Percentiles rank a stretch among this genome's conserved stretches.
phyloP scores from a whole-genome alignment of 2,797 vertebrate genomes.

The Etheostoma perlongum region DNA sequence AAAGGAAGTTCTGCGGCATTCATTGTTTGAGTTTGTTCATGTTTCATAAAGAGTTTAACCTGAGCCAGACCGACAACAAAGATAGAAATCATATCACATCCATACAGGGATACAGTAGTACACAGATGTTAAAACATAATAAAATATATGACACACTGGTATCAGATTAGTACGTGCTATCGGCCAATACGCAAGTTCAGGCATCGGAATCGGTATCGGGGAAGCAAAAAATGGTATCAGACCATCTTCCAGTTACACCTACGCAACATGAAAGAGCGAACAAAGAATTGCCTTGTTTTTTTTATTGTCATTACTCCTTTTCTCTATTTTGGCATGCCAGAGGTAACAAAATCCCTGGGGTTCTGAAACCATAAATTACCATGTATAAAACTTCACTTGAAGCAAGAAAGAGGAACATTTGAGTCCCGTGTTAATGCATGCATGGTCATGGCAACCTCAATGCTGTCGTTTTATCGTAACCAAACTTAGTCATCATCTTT shows the following conservation, averaged over 20 bases:
- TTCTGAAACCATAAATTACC: slow-evolving; percentile 8
- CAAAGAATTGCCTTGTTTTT: background rate
- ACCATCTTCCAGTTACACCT: background rate
- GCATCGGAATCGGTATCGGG: no score
- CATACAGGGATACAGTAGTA: no score
- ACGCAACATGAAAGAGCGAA: background rate
- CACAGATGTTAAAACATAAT: no score
- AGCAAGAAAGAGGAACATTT: background rate
- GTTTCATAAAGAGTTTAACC: no score
- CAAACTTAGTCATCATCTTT: background rate
- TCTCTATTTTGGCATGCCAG: slow-evolving; percentile 1
- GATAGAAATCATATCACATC: no score
- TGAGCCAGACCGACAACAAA: no score
- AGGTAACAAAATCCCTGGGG: background rate
- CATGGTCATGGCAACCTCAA: background rate
- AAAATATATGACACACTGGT: no score
- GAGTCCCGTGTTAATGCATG: slow-evolving; percentile 17
- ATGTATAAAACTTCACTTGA: slow-evolving; percentile 7
- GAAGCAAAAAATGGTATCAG: no score
- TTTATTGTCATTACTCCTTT: background rate
- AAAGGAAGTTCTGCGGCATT: no score
- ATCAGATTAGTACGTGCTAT: no score
- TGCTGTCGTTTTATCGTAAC: slow-evolving; percentile 16
- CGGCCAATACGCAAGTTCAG: no score
- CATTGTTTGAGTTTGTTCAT: no score